Evolutionary conservation across 2,113 vertebrate species (phyloP), one percentile per base, ranked within the genome.

Genomic region (Cheilinus undulatus): DNA sequence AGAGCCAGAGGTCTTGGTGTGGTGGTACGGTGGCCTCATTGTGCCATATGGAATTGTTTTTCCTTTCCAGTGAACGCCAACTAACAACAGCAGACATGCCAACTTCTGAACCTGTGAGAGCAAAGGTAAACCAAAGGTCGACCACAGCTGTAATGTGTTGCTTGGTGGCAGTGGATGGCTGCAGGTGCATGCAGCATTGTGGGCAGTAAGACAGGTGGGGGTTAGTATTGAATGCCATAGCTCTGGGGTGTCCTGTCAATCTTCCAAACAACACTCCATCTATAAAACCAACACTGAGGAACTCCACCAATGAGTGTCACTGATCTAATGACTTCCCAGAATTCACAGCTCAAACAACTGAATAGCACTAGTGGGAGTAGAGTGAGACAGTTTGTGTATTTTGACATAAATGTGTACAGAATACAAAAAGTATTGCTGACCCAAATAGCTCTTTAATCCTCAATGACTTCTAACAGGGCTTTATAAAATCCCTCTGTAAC

Each of bases 281-380:
- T 49, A 62, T 32, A 19, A 43, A 34, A 59, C 68, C 46, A 51
- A 62, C 62, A 51, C 24, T 64, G 20, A 24, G 15, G 24, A 50
- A 56, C n/a, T 67, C 38, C 28, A 24, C 59, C 73, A 52, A 12
- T 32, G 59, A 58, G 52, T 69, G 83, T 81, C 30, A 82, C 1
- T 61, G 84, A 89, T 76, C 85, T 86, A 70, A 86, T 77, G 68
- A 86, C 59, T 61, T 34, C n/a, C 40, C 67, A 75, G 30, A 84
- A 80, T 59, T 53, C 62, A 73, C 24, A 27, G 46, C 11, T 51
- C 14, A 19, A 46, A 53, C n/a, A 4, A n/a, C 11, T 14, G 53
- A 56, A n/a, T 7, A 22, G 26, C 1, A 50, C 38, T 40, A 13
- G 19, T 24, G 17, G 43, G 14, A 9, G 20, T n/a, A 42, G 15